Evolutionary conservation across 2,113 vertebrate species (phyloP).

Genomic region (Corapipo altera): DNA sequence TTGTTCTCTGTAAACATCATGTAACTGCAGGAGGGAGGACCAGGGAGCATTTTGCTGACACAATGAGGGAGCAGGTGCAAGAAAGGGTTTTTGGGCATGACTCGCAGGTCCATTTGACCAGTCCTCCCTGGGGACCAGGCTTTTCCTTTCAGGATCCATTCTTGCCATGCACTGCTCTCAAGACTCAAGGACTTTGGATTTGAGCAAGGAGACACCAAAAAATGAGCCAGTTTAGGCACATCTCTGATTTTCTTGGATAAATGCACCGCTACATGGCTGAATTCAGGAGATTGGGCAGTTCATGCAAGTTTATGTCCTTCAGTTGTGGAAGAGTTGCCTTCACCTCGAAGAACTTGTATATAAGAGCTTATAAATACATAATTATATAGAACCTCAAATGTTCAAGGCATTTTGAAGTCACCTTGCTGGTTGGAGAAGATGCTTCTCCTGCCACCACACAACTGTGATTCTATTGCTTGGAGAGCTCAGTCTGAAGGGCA

Average conservation of each 20-base stretch:
- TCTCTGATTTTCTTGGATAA: neutral
- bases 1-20: neutral
- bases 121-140: neutral
- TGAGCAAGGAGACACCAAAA: neutral
- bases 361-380: neutral
- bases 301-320: neutral
- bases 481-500: neutral
- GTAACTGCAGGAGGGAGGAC: neutral
- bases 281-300: neutral
- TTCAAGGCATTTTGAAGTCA: constrained; percentile 23
- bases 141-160: neutral
- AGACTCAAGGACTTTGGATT: neutral
- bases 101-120: neutral
- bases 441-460: neutral
- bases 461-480: neutral
- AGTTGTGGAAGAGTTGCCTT: neutral
- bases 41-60: neutral
- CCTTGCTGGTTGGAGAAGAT: constrained; percentile 20
- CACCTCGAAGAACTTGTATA: neutral
- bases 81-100: neutral
- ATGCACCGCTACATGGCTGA: accelerated
- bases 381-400: constrained; percentile 2
- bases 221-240: neutral
- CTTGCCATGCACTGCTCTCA: neutral
- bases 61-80: neutral